Evolutionary conservation across 2,797 vertebrate species (phyloP).

Genomic region (Galagoides demidoff): DNA sequence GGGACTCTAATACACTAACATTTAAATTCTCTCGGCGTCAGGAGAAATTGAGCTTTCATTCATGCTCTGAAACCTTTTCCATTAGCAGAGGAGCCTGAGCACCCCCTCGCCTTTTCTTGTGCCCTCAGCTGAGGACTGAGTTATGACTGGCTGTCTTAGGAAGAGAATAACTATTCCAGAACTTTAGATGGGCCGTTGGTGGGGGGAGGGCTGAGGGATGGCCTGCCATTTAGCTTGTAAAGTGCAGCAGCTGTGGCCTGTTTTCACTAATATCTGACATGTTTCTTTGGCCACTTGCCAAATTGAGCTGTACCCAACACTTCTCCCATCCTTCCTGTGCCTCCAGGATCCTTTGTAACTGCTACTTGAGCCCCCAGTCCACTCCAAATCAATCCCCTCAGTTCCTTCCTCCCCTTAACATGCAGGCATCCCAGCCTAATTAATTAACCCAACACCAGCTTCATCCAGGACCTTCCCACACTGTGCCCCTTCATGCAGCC

Average conservation of each 20-base stretch:
- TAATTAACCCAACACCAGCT: constrained; percentile 88
- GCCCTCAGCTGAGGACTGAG: constrained; percentile 77
- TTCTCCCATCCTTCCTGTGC: constrained; percentile 81
- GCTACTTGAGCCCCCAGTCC: constrained; percentile 75
- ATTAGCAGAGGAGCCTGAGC: constrained; percentile 44
- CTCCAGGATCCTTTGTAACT: constrained; percentile 79
- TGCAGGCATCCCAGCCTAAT: constrained; percentile 84
- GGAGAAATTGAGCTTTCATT: constrained; percentile 2
- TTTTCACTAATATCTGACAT: constrained; percentile 90
- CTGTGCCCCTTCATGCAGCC: constrained; percentile 83
- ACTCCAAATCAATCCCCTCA: constrained; percentile 75
- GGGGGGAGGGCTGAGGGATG: constrained; percentile 55
- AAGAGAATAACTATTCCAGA: constrained; percentile 76
- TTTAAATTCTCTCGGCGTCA: constrained; percentile 40
- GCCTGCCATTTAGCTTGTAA: constrained; percentile 70
- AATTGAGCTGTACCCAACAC: constrained; percentile 83
- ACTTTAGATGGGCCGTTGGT: not conserved
- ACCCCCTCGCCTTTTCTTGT: constrained; percentile 62
- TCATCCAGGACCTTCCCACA: constrained; percentile 88
- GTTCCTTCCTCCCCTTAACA: constrained; percentile 79
- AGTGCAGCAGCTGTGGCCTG: constrained; percentile 88
- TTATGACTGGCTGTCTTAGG: constrained; percentile 68
- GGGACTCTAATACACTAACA: not conserved
- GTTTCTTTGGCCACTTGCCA: constrained; percentile 85
- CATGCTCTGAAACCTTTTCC: constrained; percentile 39